Conservation (phyloP, 2,888 invertebrate species). For the Oscheius onirici region DNA sequence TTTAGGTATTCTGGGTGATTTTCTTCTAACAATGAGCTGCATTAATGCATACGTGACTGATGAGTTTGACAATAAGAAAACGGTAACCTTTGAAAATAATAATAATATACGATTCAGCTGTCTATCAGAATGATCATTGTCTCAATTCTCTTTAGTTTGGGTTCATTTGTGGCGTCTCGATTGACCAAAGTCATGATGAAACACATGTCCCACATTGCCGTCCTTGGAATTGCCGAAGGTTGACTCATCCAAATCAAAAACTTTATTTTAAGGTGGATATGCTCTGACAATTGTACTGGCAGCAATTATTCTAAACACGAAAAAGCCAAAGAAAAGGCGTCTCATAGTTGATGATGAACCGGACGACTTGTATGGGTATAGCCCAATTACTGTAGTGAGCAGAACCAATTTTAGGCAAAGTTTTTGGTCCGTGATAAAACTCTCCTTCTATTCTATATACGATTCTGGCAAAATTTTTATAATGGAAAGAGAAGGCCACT, state of each 20-base stretch:
- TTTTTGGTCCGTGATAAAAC: slow-evolving; percentile 40
- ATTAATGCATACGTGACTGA: slow-evolving; percentile 67
- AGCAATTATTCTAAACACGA: slow-evolving; percentile 35
- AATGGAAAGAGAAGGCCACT: slow-evolving; percentile 48
- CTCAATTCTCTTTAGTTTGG: slow-evolving; percentile 63
- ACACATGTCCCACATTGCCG: slow-evolving; percentile 44
- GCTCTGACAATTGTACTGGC: slow-evolving; percentile 31
- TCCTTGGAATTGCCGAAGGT: slow-evolving; percentile 53
- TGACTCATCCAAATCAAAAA: not conserved
- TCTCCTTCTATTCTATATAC: slow-evolving; percentile 54
- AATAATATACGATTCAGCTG: slow-evolving; percentile 46
- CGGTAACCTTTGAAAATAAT: too few species aligned
- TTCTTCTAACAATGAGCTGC: slow-evolving; percentile 63
- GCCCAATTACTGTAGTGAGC: not conserved
- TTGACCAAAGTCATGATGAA: slow-evolving; percentile 50
- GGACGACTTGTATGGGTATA: slow-evolving; percentile 1
- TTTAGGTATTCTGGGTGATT: slow-evolving; percentile 63
- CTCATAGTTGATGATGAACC: slow-evolving; percentile 35
- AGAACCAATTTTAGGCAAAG: slow-evolving; percentile 31
- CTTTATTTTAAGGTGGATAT: slow-evolving; percentile 31
- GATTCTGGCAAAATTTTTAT: slow-evolving; percentile 56
- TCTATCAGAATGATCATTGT: slow-evolving; percentile 66
- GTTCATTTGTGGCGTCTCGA: slow-evolving; percentile 55
- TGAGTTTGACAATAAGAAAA: slow-evolving; percentile 59
- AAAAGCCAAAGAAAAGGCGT: slow-evolving; percentile 34